phyloP scores from a whole-genome alignment of 2,113 vertebrate species.

The Caranx ignobilis region DNA sequence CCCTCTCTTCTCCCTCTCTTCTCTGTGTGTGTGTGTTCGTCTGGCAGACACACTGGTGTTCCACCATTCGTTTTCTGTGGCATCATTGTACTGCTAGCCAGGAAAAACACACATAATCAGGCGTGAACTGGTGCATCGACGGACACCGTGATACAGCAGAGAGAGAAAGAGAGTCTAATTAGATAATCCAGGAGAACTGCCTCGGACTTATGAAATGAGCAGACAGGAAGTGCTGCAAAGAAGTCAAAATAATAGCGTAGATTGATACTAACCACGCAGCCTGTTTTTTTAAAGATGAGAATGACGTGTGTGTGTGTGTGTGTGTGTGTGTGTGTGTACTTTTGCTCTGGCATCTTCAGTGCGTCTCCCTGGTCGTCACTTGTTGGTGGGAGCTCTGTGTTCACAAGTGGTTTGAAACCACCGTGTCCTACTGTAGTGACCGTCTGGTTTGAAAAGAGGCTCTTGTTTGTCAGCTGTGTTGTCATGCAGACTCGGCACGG shows the following conservation, averaged over 20 bases:
- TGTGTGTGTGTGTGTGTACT: conserved; percentile 8
- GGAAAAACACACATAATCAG: conserved; percentile 42
- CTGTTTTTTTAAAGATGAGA: neutral
- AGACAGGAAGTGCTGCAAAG: conserved; percentile 7
- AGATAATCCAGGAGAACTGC: conserved; percentile 46
- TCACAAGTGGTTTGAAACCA: conserved; percentile 68
- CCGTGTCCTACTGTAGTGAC: conserved; percentile 69
- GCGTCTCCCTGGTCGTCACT: conserved; percentile 47
- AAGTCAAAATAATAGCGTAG: neutral
- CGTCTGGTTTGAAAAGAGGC: conserved; percentile 73
- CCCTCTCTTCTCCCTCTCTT: too few relatives aligned
- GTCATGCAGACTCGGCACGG: conserved; percentile 76
- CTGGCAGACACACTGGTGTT: conserved; percentile 52
- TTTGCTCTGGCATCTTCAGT: conserved; percentile 35
- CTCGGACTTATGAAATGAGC: conserved; percentile 29
- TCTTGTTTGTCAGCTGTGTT: conserved; percentile 76
- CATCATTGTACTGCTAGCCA: conserved; percentile 52
- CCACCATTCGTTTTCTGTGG: conserved; percentile 62
- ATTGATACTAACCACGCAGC: conserved; percentile 3
- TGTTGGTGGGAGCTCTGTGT: conserved; percentile 56
- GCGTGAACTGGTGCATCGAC: conserved; percentile 43
- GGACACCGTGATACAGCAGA: conserved; percentile 40
- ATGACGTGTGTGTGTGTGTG: neutral
- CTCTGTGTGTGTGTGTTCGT: conserved; percentile 31
- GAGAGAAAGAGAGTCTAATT: conserved; percentile 43